Percentiles rank a stretch among this genome's conserved stretches.
Conservation (phyloP, 2,113 vertebrate species). For the Gopherus flavomarginatus region DNA sequence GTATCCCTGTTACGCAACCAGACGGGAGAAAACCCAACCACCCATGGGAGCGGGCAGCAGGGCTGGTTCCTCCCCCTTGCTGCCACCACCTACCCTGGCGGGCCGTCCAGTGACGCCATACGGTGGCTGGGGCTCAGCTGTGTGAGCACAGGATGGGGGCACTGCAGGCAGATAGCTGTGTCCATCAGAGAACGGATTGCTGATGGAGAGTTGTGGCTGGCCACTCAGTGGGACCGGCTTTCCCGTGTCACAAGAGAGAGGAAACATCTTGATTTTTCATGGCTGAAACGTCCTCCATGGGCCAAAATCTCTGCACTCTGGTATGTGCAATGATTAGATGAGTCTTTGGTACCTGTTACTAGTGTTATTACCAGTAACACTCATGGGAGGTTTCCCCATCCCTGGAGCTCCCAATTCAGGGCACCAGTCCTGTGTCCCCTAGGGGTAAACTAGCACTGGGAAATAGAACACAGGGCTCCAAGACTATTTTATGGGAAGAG, state of each 20-base stretch:
- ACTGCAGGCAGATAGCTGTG: too few species aligned
- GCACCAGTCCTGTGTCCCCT: background rate
- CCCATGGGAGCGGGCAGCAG: background rate
- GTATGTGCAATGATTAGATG: rapidly evolving
- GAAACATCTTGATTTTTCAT: rapidly evolving
- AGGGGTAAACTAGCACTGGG: rapidly evolving
- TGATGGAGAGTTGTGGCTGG: background rate
- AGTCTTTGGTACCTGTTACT: background rate
- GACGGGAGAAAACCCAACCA: background rate
- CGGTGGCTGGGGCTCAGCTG: too few species aligned
- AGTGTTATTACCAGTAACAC: background rate
- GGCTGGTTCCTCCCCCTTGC: background rate
- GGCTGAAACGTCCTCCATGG: background rate
- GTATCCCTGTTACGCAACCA: rapidly evolving
- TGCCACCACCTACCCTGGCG: background rate
- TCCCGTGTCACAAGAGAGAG: too few species aligned
- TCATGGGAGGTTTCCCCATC: background rate
- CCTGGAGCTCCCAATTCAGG: background rate
- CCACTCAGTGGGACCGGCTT: background rate
- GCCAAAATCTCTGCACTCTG: background rate
- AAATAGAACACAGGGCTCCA: rapidly evolving
- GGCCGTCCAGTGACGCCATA: too few species aligned
- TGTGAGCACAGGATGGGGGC: too few species aligned
- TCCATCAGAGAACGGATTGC: too few species aligned
- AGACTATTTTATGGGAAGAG: background rate